These are phyloP conservation scores for Drosophila aldrichi DNA, from an alignment of 2,888 invertebrate genomes.

Conservation along the genomic window DNA sequence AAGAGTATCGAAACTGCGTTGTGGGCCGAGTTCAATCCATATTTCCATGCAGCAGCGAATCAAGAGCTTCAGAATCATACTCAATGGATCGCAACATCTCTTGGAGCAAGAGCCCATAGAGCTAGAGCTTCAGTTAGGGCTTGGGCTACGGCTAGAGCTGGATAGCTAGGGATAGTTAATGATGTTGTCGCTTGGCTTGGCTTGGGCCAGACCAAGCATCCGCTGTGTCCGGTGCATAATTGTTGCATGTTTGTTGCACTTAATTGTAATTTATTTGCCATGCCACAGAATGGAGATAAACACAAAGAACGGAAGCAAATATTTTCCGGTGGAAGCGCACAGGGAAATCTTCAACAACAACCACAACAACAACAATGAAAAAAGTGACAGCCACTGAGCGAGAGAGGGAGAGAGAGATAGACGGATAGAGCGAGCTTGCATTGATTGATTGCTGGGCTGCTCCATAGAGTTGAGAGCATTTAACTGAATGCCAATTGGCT, in stretches of 20 bases:
- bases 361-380: not conserved
- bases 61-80: slow-evolving; percentile 28
- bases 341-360: slow-evolving; percentile 23
- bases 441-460: slow-evolving; percentile 57
- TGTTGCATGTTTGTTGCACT: slow-evolving; percentile 74
- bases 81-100: slow-evolving; percentile 15
- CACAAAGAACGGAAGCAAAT: slow-evolving; percentile 75
- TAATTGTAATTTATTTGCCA: slow-evolving; percentile 78
- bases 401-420: not conserved
- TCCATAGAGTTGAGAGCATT: slow-evolving; percentile 29
- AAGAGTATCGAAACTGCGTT: slow-evolving; percentile 19
- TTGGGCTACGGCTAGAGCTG: slow-evolving; percentile 9
- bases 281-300: slow-evolving; percentile 47
- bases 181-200: slow-evolving; percentile 62
- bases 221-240: slow-evolving; percentile 65
- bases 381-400: not conserved
- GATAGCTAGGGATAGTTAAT: slow-evolving; percentile 49
- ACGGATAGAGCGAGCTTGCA: slow-evolving; percentile 8
- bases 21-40: not conserved
- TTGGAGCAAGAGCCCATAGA: slow-evolving; percentile 12
- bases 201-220: slow-evolving; percentile 56
- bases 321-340: slow-evolving; percentile 75
- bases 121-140: slow-evolving; percentile 20
- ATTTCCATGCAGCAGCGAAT: slow-evolving; percentile 13
- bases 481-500: slow-evolving; percentile 57